Evolutionary conservation across 2,113 vertebrate species (phyloP).

Genomic region (Chamaetylas fuelleborni): DNA sequence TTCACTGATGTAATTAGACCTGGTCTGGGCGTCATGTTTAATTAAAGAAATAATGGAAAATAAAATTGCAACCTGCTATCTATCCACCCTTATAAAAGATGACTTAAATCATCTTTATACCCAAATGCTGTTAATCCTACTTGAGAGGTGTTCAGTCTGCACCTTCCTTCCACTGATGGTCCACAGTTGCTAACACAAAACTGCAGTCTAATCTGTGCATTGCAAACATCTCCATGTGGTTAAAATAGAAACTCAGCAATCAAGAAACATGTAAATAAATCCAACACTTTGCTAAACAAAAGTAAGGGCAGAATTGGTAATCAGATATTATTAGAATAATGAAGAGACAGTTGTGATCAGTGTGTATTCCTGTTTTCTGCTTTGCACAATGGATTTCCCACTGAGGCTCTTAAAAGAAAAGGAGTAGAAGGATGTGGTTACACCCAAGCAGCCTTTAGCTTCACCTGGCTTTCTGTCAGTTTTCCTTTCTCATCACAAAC

Average conservation of each 20-base stretch:
- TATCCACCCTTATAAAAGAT: neutral
- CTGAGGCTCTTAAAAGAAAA: neutral
- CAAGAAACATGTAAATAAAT: neutral
- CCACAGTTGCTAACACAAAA: neutral
- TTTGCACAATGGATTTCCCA: neutral
- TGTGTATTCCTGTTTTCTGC: neutral
- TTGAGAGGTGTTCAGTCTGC: neutral
- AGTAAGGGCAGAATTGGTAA: neutral
- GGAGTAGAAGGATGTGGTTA: neutral
- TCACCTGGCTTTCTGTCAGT: neutral
- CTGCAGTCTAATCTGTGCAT: neutral
- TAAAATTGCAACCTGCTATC: neutral
- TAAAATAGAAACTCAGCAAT: neutral
- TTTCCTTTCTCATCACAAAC: neutral
- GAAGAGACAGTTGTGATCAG: neutral
- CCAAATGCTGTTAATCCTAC: neutral
- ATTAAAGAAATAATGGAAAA: neutral
- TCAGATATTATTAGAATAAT: neutral
- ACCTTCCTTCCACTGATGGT: neutral
- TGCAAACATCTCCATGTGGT: neutral
- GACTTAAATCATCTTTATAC: neutral
- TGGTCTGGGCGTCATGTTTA: neutral
- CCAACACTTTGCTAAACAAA: neutral
- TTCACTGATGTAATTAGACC: neutral
- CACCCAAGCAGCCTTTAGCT: neutral